These are phyloP conservation scores for Brachionus koreanus DNA, from an alignment of 1,140 invertebrate genomes.

Conservation along the genomic window DNA sequence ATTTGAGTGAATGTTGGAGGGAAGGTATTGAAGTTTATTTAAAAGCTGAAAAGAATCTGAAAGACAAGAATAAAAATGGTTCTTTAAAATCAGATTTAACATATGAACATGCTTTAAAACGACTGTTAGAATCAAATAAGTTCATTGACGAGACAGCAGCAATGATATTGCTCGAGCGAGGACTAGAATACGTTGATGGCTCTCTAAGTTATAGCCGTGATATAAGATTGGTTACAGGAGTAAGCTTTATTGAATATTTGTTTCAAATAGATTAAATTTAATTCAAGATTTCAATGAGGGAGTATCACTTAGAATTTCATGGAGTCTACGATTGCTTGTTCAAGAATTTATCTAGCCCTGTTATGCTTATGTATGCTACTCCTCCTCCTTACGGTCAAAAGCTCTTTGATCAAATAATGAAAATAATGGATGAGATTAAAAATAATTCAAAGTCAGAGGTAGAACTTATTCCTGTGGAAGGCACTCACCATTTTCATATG, in stretches of 20 bases:
- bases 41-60: conserved; percentile 19
- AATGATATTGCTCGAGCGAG: conserved; percentile 12
- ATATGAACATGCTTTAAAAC: conserved; percentile 21
- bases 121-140: conserved; percentile 35
- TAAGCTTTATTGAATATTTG: neutral
- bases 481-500: conserved; percentile 44
- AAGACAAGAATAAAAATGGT: neutral
- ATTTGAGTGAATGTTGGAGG: conserved; percentile 37
- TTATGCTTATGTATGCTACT: conserved; percentile 35
- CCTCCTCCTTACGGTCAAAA: conserved; percentile 29
- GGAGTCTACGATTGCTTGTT: conserved; percentile 30
- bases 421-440: conserved; percentile 43
- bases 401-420: conserved; percentile 42
- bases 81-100: conserved; percentile 2
- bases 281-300: conserved; percentile 36
- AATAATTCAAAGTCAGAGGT: conserved; percentile 29
- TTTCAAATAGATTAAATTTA: neutral
- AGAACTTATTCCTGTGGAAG: neutral
- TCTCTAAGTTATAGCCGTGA: conserved; percentile 6
- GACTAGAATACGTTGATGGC: neutral
- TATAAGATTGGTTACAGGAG: conserved; percentile 37
- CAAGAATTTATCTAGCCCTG: conserved; percentile 23
- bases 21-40: conserved; percentile 41
- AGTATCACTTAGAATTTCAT: conserved; percentile 42
- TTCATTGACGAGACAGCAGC: conserved; percentile 39